phyloP scores from a whole-genome alignment of 1,140 invertebrate genomes.

The Sesamia nonagrioides region DNA sequence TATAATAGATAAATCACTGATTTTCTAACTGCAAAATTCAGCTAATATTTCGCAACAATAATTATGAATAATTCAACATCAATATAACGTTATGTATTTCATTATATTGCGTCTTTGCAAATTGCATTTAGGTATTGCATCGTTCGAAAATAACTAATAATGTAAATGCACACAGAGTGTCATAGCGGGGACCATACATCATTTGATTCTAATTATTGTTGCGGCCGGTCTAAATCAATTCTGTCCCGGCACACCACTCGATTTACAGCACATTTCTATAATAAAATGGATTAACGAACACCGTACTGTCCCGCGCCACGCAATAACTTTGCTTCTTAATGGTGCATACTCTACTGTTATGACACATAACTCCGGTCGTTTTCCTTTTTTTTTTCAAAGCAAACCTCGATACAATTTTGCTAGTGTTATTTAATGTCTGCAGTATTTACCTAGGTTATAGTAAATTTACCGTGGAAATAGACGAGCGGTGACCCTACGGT shows the following conservation, averaged over 20 bases:
- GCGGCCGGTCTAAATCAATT: conserved; percentile 78
- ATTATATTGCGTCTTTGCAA: conserved; percentile 12
- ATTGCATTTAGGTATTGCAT: neutral
- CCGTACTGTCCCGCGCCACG: conserved; percentile 56
- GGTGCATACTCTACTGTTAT: conserved; percentile 70
- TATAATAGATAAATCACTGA: conserved; percentile 17
- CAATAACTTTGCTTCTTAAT: conserved; percentile 74
- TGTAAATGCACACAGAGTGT: conserved; percentile 50
- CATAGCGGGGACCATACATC: conserved; percentile 63
- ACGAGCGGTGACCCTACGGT: conserved; percentile 74
- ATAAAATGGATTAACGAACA: conserved; percentile 74
- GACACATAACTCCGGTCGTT: conserved; percentile 61
- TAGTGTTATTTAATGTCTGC: conserved; percentile 73
- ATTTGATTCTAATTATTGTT: conserved; percentile 78
- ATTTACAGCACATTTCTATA: conserved; percentile 76
- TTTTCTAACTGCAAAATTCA: conserved; percentile 9
- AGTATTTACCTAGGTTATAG: conserved; percentile 73
- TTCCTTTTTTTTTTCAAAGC: conserved; percentile 60
- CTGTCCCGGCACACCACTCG: conserved; percentile 56
- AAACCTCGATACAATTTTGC: conserved; percentile 64
- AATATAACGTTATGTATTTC: conserved; percentile 27
- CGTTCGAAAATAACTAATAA: conserved; percentile 38
- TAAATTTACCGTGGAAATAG: conserved; percentile 76
- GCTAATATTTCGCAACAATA: conserved; percentile 30
- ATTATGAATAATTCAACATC: conserved; percentile 33